Conservation (phyloP, 2,797 vertebrate genomes). For the Hylomyscus alleni region DNA sequence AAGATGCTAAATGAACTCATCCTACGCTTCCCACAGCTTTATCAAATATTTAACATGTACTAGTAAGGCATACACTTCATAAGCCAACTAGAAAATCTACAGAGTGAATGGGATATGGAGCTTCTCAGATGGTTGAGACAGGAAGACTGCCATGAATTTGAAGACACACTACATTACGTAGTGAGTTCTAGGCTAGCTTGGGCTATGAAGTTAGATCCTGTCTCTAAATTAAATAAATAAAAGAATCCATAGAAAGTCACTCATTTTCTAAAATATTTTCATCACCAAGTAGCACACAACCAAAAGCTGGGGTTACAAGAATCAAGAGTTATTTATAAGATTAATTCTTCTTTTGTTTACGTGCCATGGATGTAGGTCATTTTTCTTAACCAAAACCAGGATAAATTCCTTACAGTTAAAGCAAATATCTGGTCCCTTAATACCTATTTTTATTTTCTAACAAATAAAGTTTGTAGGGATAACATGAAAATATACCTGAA, state of each 20-base stretch:
- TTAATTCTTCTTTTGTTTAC: slow-evolving; percentile 40
- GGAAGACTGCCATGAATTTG: neutral
- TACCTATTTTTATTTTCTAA: neutral
- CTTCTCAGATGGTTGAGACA: neutral
- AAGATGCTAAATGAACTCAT: slow-evolving; percentile 16
- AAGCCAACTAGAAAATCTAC: neutral
- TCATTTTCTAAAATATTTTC: slow-evolving; percentile 44
- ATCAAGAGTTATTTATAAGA: slow-evolving; percentile 10
- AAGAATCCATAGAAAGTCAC: neutral
- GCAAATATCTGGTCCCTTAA: neutral
- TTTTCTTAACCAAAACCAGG: neutral
- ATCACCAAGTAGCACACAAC: slow-evolving; percentile 16
- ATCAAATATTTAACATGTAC: neutral
- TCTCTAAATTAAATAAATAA: neutral
- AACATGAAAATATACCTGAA: neutral
- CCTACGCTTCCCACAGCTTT: neutral
- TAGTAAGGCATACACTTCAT: neutral
- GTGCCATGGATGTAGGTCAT: slow-evolving; percentile 47
- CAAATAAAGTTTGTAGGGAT: neutral
- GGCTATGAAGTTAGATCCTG: neutral
- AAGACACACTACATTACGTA: neutral
- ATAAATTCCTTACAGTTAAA: neutral
- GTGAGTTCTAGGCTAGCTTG: neutral
- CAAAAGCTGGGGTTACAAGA: slow-evolving; percentile 47
- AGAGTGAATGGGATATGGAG: too few species aligned